A percentile compares a stretch with the other conserved stretches of the same genome.
Evolutionary conservation across 2,113 vertebrate species (phyloP).

Genomic region (Eira barbara): DNA sequence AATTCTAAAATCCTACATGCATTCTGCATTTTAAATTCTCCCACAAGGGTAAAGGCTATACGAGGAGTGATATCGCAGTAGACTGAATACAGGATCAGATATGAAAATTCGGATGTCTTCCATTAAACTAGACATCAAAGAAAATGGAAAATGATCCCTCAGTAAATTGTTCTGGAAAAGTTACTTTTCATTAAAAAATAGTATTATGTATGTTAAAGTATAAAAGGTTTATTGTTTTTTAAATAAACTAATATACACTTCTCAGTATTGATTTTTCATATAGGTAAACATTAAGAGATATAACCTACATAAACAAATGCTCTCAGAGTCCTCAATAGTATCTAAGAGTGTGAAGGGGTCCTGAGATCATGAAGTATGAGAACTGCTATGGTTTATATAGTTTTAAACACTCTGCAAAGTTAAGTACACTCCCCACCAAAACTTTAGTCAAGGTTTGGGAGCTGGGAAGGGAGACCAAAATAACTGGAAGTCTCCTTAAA

Average conservation of each 20-base stretch:
- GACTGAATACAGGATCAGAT: background rate
- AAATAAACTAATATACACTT: background rate
- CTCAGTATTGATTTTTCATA: background rate
- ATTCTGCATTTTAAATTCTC: conserved; percentile 5
- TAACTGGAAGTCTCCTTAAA: background rate
- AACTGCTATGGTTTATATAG: background rate
- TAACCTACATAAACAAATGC: conserved; percentile 18
- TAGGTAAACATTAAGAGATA: background rate
- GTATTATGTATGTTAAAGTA: background rate
- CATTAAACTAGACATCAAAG: conserved; percentile 22
- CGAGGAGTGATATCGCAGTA: background rate
- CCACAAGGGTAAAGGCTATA: background rate
- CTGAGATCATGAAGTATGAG: background rate
- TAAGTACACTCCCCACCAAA: background rate
- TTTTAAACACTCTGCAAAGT: background rate
- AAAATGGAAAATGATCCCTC: conserved; percentile 15
- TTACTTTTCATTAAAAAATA: conserved; percentile 31
- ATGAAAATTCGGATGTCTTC: background rate
- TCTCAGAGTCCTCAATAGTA: background rate
- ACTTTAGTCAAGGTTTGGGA: background rate
- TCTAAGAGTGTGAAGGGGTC: background rate
- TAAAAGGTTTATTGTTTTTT: background rate
- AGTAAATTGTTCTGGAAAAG: conserved; percentile 3
- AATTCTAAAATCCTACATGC: background rate
- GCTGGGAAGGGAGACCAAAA: background rate